phyloP scores from a whole-genome alignment of 2,113 vertebrate genomes.

The Anas platyrhynchos region DNA sequence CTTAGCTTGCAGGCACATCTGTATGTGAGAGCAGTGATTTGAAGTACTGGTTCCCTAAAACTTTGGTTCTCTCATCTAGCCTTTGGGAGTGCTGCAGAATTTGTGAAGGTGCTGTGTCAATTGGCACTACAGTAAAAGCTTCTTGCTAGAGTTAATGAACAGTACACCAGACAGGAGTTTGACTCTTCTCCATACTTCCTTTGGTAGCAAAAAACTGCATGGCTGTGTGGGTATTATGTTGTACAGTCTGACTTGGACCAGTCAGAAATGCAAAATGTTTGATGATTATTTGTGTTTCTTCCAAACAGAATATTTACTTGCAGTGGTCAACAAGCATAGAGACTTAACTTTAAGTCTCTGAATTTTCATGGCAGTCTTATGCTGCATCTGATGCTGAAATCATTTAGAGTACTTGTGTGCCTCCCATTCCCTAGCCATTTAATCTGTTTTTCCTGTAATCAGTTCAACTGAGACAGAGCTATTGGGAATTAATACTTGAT shows the following conservation, averaged over 20 bases:
- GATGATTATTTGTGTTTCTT: neutral
- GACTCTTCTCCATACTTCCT: neutral
- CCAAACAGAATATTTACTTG: neutral
- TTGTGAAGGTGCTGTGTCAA: neutral
- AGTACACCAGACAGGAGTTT: neutral
- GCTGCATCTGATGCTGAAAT: neutral
- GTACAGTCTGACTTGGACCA: neutral
- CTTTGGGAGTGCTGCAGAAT: neutral
- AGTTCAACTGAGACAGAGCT: neutral
- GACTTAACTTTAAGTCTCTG: neutral
- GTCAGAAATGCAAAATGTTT: neutral
- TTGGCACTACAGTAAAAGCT: neutral
- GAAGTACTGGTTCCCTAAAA: neutral
- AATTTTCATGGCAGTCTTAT: neutral
- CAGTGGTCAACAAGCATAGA: neutral
- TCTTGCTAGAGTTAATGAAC: neutral
- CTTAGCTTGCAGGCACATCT: neutral
- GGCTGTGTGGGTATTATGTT: neutral
- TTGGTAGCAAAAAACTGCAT: neutral
- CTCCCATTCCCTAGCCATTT: neutral
- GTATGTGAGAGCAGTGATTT: neutral
- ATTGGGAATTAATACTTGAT: neutral
- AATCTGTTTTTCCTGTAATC: neutral
- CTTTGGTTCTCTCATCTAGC: neutral
- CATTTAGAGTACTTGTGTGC: neutral